Evolutionary conservation across 2,797 vertebrate genomes (phyloP), one percentile per base, ranked within the genome.

Genomic region (Poeciliopsis presidionis): DNA sequence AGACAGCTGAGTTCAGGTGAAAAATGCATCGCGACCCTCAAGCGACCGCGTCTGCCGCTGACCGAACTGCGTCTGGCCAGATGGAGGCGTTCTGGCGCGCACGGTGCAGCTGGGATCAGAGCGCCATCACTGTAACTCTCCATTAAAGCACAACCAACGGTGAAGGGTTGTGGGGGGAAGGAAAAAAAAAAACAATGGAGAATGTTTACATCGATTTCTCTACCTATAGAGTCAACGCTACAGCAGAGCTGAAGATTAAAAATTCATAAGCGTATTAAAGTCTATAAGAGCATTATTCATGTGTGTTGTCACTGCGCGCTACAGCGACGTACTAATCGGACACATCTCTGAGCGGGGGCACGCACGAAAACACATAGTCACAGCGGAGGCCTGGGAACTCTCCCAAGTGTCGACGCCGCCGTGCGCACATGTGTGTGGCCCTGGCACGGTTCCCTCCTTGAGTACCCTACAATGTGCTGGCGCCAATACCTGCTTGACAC

Each of bases 401-500:
- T 94, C 93, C 59, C 93, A 93, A 92, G 90, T 90, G 87, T 93
- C 87, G 89, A 87, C 88, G 75, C 85, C 89, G 85, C 91, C 90
- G 88, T 90, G 89, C 83, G 85, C 84, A 85, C 87, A 59, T 84
- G 90, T 77, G 79, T 81, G 89, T 70, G 84, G 76, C 74, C 74
- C 89, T 93, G 92, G 90, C 92, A 18, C 49, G 74, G 82, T 86
- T 92, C 91, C 92, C 86, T 92, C 57, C 81, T 88, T 86, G 82
- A 93, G 89, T 91, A 88, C 90, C 85, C 87, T 91, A 95, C 90
- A 92, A 93, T 93, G 87, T 87, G 83, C 87, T 93, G 92, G 92
- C 90, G 91, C 88, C 89, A 92, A 94, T 91, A 95, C 93, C 94
- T 95, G 93, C 93, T 94, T 93, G 91, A 92, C 91, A 95, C 87